These are phyloP conservation scores for Bolborhynchus lineola DNA, from an alignment of 2,113 vertebrate species.

Conservation along the genomic window DNA sequence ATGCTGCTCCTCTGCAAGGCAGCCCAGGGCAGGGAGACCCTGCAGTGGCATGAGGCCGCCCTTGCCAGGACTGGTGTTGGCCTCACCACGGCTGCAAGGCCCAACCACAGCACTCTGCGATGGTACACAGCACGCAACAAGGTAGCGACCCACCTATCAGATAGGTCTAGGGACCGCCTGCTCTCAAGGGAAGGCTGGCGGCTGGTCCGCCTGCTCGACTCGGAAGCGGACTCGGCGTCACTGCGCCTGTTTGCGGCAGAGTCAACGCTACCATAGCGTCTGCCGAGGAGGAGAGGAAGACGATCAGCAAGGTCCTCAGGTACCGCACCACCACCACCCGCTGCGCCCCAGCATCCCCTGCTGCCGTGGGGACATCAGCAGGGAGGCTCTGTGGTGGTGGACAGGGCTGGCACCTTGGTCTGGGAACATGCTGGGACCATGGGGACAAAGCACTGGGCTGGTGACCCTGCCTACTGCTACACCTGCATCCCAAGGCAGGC, in stretches of 20 bases:
- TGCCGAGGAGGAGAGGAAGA: slow-evolving; percentile 79
- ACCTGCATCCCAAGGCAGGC: not conserved
- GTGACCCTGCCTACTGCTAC: not conserved
- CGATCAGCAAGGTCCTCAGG: slow-evolving; percentile 64
- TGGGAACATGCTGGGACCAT: accelerated
- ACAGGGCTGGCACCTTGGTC: not conserved
- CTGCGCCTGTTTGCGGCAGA: slow-evolving; percentile 89
- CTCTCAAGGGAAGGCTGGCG: slow-evolving; percentile 91
- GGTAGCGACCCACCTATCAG: slow-evolving; percentile 88
- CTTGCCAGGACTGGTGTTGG: slow-evolving; percentile 57
- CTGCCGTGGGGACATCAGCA: not conserved
- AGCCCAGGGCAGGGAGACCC: accelerated
- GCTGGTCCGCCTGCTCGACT: slow-evolving; percentile 87
- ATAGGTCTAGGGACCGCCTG: slow-evolving; percentile 86
- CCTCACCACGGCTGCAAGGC: slow-evolving; percentile 62
- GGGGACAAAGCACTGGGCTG: not conserved
- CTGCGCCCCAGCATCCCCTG: not conserved
- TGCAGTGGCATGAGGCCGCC: not conserved
- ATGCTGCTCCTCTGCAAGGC: not conserved
- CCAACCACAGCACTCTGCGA: slow-evolving; percentile 50
- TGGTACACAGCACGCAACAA: slow-evolving; percentile 57
- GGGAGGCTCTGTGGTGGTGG: not conserved
- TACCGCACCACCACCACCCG: not conserved
- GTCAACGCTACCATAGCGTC: slow-evolving; percentile 92
- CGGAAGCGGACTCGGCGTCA: slow-evolving; percentile 90